Conservation (phyloP, 2,113 vertebrate genomes). For the Crotalus helleri region DNA sequence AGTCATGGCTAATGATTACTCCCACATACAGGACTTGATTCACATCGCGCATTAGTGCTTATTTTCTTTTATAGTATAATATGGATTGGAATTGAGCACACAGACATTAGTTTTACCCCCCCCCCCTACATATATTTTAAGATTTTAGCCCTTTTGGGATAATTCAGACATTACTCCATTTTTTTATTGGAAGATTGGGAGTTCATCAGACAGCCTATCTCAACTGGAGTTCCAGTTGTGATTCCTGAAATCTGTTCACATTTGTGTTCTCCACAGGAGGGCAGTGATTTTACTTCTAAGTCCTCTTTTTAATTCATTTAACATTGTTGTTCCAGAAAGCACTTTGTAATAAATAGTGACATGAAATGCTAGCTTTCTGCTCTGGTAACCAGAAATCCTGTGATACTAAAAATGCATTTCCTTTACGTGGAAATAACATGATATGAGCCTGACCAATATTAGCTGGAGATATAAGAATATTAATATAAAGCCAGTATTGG, state of each 20-base stretch:
- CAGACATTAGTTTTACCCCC: background rate
- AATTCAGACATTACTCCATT: background rate
- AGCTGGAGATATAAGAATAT: background rate
- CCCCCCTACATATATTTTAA: background rate
- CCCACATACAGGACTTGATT: background rate
- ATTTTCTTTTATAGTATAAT: background rate
- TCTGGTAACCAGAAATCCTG: background rate
- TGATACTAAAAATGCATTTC: background rate
- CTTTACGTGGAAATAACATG: background rate
- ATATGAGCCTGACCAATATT: background rate
- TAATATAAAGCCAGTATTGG: background rate
- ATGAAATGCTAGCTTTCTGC: background rate
- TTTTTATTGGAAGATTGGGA: background rate
- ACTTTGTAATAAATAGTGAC: background rate
- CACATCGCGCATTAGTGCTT: background rate
- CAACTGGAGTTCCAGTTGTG: background rate
- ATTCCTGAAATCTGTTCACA: background rate
- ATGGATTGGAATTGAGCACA: background rate
- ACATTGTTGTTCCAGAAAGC: background rate
- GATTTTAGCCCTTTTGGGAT: background rate
- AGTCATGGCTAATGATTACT: background rate
- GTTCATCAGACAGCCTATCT: background rate
- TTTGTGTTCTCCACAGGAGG: background rate
- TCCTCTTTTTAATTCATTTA: background rate
- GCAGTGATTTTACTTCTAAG: background rate